phyloP scores from a whole-genome alignment of 2,797 vertebrate genomes.

The Loris lydekkerianus region DNA sequence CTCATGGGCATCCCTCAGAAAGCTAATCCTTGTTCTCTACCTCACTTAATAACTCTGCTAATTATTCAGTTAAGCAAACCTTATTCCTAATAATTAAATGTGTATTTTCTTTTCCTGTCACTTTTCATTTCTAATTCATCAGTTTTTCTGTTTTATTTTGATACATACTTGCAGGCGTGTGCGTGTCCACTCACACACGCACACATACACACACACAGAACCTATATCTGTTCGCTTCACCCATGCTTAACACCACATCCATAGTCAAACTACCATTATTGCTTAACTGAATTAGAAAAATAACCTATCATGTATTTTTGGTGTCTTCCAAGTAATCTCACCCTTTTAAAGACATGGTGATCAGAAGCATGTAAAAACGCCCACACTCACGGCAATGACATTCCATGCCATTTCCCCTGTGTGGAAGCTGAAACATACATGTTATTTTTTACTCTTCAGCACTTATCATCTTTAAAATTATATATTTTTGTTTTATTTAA shows the following conservation, averaged over 20 bases:
- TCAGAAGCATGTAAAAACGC: background rate
- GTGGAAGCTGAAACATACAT: background rate
- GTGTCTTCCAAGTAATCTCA: background rate
- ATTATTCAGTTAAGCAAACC: background rate
- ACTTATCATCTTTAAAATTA: background rate
- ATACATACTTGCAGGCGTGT: background rate
- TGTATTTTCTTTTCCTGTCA: background rate
- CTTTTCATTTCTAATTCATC: background rate
- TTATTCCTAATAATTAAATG: background rate
- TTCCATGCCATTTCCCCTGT: background rate
- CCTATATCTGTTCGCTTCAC: background rate
- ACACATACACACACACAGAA: background rate
- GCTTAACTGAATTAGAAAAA: background rate
- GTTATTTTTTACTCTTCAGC: background rate
- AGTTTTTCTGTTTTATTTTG: background rate
- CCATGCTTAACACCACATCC: background rate
- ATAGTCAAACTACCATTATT: background rate
- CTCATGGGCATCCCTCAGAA: background rate
- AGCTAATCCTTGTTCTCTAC: background rate
- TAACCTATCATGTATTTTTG: background rate
- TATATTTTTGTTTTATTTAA: conserved; percentile 1
- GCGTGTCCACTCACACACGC: background rate
- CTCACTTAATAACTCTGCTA: background rate
- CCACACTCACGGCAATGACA: background rate
- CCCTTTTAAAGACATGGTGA: background rate